A percentile compares a stretch with the other conserved stretches of the same genome.
Evolutionary conservation across 1,140 invertebrate species (phyloP).

Genomic region (Hylaeus anthracinus): DNA sequence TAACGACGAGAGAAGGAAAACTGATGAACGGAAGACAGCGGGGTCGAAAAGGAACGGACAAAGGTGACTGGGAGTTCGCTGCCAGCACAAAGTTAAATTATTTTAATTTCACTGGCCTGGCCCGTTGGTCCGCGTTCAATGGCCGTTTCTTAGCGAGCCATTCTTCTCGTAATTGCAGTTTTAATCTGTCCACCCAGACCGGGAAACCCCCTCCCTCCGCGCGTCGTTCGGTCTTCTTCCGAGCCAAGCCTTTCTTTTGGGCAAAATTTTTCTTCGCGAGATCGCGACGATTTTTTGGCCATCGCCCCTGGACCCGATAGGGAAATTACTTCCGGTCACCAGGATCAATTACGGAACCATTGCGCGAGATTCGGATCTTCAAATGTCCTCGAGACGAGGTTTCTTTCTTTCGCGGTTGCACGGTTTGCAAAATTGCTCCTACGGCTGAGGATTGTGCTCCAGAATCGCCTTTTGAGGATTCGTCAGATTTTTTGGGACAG

Average conservation of each 20-base stretch:
- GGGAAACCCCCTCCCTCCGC: slow-evolving; percentile 59
- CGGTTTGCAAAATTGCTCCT: not conserved
- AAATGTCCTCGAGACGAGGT: slow-evolving; percentile 20
- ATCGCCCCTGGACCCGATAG: slow-evolving; percentile 30
- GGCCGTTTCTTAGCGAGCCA: slow-evolving; percentile 61
- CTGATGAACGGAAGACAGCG: not conserved
- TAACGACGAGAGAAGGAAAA: slow-evolving; percentile 1
- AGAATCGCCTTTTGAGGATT: no score
- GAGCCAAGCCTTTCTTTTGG: not conserved
- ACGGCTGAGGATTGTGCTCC: no score
- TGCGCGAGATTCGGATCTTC: slow-evolving; percentile 7
- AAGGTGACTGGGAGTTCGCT: slow-evolving; percentile 7
- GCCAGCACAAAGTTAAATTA: slow-evolving; percentile 55
- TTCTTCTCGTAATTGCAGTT: slow-evolving; percentile 74
- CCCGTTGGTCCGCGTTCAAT: slow-evolving; percentile 52
- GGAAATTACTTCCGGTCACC: slow-evolving; percentile 52
- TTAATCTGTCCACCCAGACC: slow-evolving; percentile 68
- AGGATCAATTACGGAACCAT: slow-evolving; percentile 29
- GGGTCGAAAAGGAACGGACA: slow-evolving; percentile 11
- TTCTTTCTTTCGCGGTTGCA: slow-evolving; percentile 6
- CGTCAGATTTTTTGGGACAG: no score
- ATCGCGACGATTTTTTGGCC: slow-evolving; percentile 27
- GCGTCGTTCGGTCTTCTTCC: slow-evolving; percentile 43
- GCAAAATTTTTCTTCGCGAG: not conserved
- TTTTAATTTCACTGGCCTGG: slow-evolving; percentile 66